Evolutionary conservation across 2,113 vertebrate genomes (phyloP).

Genomic region (Syrmaticus mikado): DNA sequence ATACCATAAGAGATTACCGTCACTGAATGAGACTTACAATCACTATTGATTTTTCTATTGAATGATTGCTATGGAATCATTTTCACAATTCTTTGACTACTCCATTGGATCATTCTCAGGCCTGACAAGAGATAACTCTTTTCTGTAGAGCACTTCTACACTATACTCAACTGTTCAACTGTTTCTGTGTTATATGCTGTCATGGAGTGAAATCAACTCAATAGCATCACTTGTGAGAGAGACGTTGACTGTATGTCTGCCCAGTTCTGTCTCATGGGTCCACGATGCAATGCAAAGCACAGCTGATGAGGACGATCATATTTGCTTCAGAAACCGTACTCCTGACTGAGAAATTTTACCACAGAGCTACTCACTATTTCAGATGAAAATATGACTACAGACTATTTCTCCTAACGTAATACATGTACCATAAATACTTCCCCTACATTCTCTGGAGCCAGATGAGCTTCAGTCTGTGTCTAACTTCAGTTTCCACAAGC

Average conservation of each 20-base stretch:
- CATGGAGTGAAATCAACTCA: background rate
- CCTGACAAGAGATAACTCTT: background rate
- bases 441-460: background rate
- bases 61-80: rapidly evolving
- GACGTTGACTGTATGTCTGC: background rate
- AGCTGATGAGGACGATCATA: background rate
- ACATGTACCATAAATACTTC: background rate
- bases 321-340: background rate
- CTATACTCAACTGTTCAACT: background rate
- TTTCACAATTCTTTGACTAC: background rate
- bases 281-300: background rate
- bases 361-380: background rate
- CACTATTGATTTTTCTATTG: background rate
- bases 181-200: background rate
- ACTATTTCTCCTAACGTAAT: background rate
- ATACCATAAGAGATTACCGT: background rate
- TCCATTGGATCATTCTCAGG: background rate
- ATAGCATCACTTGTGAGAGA: background rate
- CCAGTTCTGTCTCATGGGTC: background rate
- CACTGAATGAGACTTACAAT: background rate
- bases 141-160: background rate
- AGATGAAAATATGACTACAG: background rate
- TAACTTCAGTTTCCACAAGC: background rate
- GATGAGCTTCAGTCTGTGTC: background rate
- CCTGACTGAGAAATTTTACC: background rate